These are phyloP conservation scores for Sthenelais limicola DNA, from an alignment of 2,888 invertebrate genomes.

Conservation along the genomic window DNA sequence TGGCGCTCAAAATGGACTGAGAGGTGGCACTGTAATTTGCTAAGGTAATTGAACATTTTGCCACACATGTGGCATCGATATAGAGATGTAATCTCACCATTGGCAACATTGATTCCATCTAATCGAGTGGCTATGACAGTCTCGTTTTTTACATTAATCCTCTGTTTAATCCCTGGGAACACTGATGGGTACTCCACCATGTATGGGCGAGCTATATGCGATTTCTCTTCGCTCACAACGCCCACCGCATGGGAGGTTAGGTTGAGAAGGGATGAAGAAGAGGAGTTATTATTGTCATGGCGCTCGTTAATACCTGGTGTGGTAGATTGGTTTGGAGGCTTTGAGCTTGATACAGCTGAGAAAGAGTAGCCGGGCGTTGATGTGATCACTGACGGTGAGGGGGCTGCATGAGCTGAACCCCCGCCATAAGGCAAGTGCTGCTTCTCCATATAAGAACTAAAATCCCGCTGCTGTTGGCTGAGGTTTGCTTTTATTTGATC, in stretches of 20 bases:
- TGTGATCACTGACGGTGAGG: constrained; percentile 29
- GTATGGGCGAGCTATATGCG: too few species aligned
- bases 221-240: too few species aligned
- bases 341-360: constrained; percentile 21
- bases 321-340: constrained; percentile 14
- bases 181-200: constrained; percentile 47
- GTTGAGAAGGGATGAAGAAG: too few species aligned
- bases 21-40: constrained; percentile 67
- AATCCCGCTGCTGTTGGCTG: too few species aligned
- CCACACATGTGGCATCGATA: constrained; percentile 71
- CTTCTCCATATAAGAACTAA: too few species aligned
- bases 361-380: constrained; percentile 28
- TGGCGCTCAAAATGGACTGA: constrained; percentile 66
- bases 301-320: neutral
- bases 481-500: too few species aligned
- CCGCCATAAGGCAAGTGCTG: too few species aligned
- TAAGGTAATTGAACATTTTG: constrained; percentile 63
- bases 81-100: constrained; percentile 62
- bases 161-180: constrained; percentile 44
- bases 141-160: constrained; percentile 62
- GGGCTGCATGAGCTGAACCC: too few species aligned
- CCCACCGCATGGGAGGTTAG: neutral
- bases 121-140: constrained; percentile 66
- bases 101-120: constrained; percentile 64
- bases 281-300: neutral